Percentiles rank a stretch among this genome's conserved stretches.
Conservation (phyloP, 2,113 vertebrate species). For the Deroptyus accipitrinus region DNA sequence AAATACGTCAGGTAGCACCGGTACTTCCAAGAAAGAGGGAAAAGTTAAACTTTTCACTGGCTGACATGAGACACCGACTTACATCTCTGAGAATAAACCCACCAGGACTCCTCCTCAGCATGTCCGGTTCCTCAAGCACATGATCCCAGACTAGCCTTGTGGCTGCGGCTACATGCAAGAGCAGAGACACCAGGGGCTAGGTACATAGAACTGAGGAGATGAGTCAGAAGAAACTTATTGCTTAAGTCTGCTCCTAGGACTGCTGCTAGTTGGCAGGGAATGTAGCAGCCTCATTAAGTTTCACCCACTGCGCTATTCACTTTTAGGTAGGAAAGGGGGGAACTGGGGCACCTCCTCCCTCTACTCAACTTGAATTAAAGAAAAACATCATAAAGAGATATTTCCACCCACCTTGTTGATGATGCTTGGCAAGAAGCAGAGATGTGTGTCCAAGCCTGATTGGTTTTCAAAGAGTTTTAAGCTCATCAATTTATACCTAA, state of each 20-base stretch:
- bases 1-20: neutral
- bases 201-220: neutral
- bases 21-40: neutral
- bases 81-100: neutral
- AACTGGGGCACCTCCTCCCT: neutral
- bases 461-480: neutral
- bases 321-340: neutral
- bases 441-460: neutral
- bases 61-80: neutral
- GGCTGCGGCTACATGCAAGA: neutral
- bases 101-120: neutral
- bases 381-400: neutral
- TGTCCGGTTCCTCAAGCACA: neutral
- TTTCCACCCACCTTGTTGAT: constrained; percentile 12
- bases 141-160: neutral
- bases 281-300: neutral
- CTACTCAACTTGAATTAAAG: neutral
- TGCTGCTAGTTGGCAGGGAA: constrained; percentile 30
- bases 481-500: neutral
- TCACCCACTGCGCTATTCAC: neutral
- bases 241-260: neutral
- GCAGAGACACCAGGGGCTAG: neutral
- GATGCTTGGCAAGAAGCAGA: neutral
- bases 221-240: constrained; percentile 15
- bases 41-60: neutral